Percentiles rank a stretch among this genome's conserved stretches.
Evolutionary conservation across 2,113 vertebrate genomes (phyloP).

Genomic region (Anarhynchus alexandrinus): DNA sequence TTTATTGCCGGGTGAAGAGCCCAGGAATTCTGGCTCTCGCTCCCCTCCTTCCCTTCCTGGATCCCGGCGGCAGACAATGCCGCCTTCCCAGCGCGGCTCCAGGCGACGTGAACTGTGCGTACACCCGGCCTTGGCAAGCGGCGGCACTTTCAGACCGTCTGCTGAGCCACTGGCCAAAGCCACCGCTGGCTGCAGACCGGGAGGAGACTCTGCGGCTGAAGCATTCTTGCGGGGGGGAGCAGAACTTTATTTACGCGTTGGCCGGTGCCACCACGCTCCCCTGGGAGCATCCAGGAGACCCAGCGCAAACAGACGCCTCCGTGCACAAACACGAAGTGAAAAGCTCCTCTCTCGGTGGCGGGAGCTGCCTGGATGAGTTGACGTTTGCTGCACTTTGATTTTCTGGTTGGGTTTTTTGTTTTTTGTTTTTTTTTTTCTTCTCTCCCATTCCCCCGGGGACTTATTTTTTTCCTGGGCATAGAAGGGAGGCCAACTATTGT

Average conservation of each 20-base stretch:
- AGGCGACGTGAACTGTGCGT: not conserved
- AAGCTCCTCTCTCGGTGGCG: not conserved
- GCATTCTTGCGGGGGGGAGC: not conserved
- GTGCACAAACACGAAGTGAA: not conserved
- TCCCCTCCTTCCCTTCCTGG: not conserved
- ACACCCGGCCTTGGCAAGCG: not conserved
- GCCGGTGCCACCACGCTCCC: not conserved
- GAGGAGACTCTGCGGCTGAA: not conserved
- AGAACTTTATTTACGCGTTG: not conserved
- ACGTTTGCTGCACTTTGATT: not conserved
- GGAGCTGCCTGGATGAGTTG: not conserved
- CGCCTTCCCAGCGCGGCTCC: not conserved
- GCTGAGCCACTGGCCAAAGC: not conserved
- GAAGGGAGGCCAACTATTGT: slow-evolving; percentile 6
- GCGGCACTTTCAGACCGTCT: not conserved
- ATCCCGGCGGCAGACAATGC: not conserved
- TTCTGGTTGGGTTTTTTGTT: not conserved
- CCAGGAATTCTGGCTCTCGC: not conserved
- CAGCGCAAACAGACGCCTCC: not conserved
- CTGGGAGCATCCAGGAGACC: not conserved
- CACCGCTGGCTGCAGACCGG: not conserved
- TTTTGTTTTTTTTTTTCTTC: not conserved
- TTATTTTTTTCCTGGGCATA: not conserved
- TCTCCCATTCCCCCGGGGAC: not conserved
- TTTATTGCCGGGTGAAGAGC: not conserved